A percentile compares a stretch with the other conserved stretches of the same genome.
Conservation (phyloP, 2,888 invertebrate genomes). For the Trachelus stipa region DNA sequence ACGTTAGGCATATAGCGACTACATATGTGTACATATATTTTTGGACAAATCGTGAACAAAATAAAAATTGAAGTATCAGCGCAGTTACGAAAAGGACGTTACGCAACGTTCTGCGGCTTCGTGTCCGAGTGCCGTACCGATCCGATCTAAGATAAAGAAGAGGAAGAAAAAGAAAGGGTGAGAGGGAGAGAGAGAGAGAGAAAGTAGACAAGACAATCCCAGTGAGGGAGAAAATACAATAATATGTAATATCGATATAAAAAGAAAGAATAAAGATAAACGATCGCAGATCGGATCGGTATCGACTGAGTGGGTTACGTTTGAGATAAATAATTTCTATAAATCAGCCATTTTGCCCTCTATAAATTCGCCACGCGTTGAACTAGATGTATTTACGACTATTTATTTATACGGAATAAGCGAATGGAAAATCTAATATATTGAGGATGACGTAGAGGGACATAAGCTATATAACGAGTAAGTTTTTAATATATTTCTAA, state of each 20-base stretch:
- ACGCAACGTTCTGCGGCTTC: constrained; percentile 1
- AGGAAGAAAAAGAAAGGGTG: background rate
- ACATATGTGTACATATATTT: constrained; percentile 26
- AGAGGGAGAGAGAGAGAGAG: background rate
- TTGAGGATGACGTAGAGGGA: constrained; percentile 49
- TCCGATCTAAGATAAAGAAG: constrained; percentile 8
- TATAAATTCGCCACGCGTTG: constrained; percentile 20
- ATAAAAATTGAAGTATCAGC: constrained; percentile 42
- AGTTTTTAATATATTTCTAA: constrained; percentile 44
- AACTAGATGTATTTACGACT: constrained; percentile 50
- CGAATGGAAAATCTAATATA: constrained; percentile 54
- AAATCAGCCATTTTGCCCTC: constrained; percentile 6
- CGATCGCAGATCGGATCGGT: background rate
- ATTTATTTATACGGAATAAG: constrained; percentile 55
- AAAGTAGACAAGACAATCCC: constrained; percentile 16
- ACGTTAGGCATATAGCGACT: constrained; percentile 52
- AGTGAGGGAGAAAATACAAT: constrained; percentile 26
- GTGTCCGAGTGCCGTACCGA: constrained; percentile 3
- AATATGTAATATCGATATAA: constrained; percentile 22
- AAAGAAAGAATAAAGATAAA: background rate
- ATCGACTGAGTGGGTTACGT: background rate
- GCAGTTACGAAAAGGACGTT: constrained; percentile 24
- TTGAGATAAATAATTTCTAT: background rate
- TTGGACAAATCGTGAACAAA: constrained; percentile 15
- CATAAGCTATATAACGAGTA: constrained; percentile 41